Evolutionary conservation across 2,113 vertebrate genomes (phyloP).

Genomic region (Acrocephalus kingi): DNA sequence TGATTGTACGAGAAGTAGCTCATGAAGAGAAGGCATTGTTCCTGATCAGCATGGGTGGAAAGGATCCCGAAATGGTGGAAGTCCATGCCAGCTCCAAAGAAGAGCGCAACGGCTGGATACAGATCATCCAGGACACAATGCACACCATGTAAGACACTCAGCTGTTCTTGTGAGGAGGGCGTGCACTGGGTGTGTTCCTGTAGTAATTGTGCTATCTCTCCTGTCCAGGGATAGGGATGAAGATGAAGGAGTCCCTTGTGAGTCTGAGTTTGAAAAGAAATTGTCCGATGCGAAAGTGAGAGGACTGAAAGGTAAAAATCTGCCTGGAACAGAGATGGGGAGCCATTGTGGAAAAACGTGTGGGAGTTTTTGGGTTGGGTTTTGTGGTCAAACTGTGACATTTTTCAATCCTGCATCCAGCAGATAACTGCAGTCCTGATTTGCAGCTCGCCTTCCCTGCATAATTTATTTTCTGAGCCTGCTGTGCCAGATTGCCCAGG

Average conservation of each 20-base stretch:
- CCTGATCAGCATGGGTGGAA: conserved; percentile 88
- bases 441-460: not conserved
- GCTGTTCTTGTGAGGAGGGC: not conserved
- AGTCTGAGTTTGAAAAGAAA: conserved; percentile 92
- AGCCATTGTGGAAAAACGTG: accelerated
- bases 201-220: not conserved
- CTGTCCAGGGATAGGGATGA: conserved; percentile 89
- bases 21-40: conserved; percentile 97
- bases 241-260: conserved; percentile 94
- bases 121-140: conserved; percentile 88
- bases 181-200: not conserved
- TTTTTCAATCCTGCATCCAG: not conserved
- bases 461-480: not conserved
- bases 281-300: conserved; percentile 85
- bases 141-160: conserved; percentile 84
- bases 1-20: conserved; percentile 95
- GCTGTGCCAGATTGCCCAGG: not conserved
- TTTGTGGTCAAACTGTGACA: not conserved
- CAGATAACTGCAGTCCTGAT: not conserved
- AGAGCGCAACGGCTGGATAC: conserved; percentile 93
- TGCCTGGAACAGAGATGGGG: not conserved
- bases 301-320: conserved; percentile 89
- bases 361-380: not conserved
- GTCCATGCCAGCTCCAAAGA: conserved; percentile 90
- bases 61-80: conserved; percentile 94